Percentiles rank a stretch among this genome's conserved stretches.
Evolutionary conservation across 2,797 vertebrate species (phyloP).

Genomic region (Perodicticus potto): DNA sequence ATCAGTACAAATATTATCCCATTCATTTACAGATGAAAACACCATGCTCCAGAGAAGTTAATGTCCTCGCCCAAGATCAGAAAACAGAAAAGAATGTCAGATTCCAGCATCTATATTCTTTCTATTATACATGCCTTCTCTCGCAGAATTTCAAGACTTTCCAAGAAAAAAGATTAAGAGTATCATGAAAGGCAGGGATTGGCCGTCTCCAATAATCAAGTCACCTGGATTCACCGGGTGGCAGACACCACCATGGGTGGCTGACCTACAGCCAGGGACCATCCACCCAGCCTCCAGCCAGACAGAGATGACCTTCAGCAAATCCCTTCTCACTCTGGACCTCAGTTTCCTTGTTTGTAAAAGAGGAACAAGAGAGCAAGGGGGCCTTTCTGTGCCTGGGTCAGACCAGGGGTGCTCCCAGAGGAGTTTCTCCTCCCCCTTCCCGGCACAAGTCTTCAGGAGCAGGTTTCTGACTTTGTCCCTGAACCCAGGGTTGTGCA

Average conservation of each 20-base stretch:
- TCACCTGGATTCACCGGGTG: neutral
- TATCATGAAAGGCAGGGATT: neutral
- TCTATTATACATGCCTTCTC: neutral
- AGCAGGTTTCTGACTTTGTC: neutral
- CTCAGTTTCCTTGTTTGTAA: neutral
- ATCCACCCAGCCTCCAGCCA: neutral
- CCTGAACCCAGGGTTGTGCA: neutral
- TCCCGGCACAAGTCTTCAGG: neutral
- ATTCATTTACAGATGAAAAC: neutral
- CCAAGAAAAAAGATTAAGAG: neutral
- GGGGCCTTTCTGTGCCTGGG: neutral
- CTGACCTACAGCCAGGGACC: neutral
- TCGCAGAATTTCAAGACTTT: conserved; percentile 47
- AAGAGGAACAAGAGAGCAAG: neutral
- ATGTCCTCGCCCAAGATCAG: neutral
- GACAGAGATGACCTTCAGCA: neutral
- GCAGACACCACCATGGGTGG: neutral
- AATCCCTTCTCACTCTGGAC: neutral
- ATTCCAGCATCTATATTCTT: neutral
- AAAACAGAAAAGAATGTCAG: neutral
- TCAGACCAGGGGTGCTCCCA: neutral
- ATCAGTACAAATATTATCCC: neutral
- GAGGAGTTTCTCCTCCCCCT: neutral
- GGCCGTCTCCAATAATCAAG: neutral
- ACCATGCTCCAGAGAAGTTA: neutral